Conservation (phyloP, 2,888 invertebrate species). For the Epinotia brunnichana region DNA sequence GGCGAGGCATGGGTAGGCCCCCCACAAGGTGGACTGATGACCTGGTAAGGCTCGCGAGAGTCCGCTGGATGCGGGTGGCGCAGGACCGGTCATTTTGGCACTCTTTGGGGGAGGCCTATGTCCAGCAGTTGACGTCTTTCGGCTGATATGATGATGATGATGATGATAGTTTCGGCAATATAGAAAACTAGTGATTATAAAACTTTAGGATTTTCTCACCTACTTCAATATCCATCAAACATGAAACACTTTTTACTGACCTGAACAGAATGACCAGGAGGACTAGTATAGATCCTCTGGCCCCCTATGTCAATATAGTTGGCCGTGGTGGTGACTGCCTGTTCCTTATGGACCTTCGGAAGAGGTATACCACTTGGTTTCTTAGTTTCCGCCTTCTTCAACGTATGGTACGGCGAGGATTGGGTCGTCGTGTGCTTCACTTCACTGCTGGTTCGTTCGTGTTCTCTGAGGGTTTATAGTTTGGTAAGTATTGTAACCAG, state of each 20-base stretch:
- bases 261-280: slow-evolving; percentile 82
- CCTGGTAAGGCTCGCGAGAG: too few relatives aligned
- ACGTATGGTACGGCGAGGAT: slow-evolving; percentile 78
- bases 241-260: slow-evolving; percentile 51
- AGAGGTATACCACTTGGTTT: slow-evolving; percentile 80
- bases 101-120: too few relatives aligned
- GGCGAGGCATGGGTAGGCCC: too few relatives aligned
- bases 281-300: slow-evolving; percentile 78
- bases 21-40: too few relatives aligned
- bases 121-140: too few relatives aligned
- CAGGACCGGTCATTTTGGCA: too few relatives aligned
- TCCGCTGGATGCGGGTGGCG: too few relatives aligned
- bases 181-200: too few relatives aligned
- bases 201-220: neutral
- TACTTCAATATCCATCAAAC: neutral
- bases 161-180: too few relatives aligned
- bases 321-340: slow-evolving; percentile 68
- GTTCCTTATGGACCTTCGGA: slow-evolving; percentile 76
- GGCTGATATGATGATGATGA: too few relatives aligned
- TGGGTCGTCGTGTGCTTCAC: slow-evolving; percentile 75
- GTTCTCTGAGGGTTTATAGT: slow-evolving; percentile 64
- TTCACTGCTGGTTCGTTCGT: slow-evolving; percentile 78
- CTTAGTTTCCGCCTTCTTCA: slow-evolving; percentile 74
- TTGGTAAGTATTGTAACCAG: neutral
- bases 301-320: slow-evolving; percentile 81